These are phyloP conservation scores for Metopia argyrocephala DNA, from an alignment of 2,888 invertebrate species.

Conservation along the genomic window DNA sequence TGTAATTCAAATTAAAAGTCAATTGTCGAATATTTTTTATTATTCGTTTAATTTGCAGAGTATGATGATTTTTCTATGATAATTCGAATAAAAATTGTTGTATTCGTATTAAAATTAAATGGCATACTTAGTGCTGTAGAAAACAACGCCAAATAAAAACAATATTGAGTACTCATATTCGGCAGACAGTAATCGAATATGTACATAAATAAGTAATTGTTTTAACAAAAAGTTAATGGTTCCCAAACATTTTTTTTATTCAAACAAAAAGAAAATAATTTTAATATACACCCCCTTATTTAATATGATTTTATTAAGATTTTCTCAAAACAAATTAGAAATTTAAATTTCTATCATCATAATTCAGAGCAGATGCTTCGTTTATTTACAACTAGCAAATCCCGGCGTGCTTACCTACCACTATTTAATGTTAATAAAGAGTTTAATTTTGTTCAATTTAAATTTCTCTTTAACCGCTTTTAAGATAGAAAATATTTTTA, in stretches of 20 bases:
- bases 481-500: no score
- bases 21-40: constrained; percentile 49
- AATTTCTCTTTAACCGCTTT: no score
- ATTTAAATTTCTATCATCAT: no score
- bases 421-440: no score
- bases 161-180: constrained; percentile 39
- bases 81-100: constrained; percentile 58
- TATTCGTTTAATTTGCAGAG: constrained; percentile 48
- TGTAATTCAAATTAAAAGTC: constrained; percentile 4
- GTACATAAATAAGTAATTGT: neutral
- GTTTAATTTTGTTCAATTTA: no score
- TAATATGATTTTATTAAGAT: no score
- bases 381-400: no score
- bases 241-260: neutral
- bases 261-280: no score
- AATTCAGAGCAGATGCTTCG: no score
- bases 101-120: constrained; percentile 51
- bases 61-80: constrained; percentile 18
- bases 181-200: constrained; percentile 23
- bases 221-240: neutral
- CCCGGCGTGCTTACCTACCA: no score
- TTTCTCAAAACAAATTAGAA: no score
- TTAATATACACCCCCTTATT: no score
- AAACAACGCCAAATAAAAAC: neutral
- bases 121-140: constrained; percentile 32